Evolutionary conservation across 2,113 vertebrate species (phyloP).

Genomic region (Gnathonemus longibarbis): DNA sequence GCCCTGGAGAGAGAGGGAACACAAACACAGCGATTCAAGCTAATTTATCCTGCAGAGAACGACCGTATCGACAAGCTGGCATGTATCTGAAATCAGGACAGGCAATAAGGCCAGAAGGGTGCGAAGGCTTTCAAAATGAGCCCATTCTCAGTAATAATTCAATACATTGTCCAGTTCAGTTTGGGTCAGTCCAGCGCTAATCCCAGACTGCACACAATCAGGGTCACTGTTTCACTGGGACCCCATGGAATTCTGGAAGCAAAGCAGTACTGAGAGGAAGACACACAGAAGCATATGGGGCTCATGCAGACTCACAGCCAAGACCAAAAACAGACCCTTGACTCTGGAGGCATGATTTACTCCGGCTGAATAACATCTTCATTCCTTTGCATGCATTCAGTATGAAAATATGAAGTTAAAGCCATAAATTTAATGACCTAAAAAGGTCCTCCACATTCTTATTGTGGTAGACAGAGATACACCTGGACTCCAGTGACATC

Average conservation of each 20-base stretch:
- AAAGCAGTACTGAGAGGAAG: neutral
- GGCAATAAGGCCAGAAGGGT: neutral
- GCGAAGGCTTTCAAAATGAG: neutral
- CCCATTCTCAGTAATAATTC: neutral
- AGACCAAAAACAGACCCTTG: neutral
- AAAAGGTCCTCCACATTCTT: neutral
- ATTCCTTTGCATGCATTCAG: neutral
- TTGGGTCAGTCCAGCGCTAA: neutral
- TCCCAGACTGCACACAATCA: neutral
- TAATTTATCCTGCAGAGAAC: neutral
- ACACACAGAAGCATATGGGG: neutral
- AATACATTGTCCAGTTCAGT: neutral
- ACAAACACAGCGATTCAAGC: neutral
- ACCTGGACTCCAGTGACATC: neutral
- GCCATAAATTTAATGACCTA: neutral
- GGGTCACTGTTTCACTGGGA: neutral
- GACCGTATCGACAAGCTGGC: neutral
- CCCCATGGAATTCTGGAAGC: neutral
- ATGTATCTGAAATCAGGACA: neutral
- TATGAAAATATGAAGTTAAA: neutral
- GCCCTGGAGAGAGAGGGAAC: constrained; percentile 52
- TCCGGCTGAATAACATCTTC: neutral
- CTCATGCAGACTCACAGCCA: neutral
- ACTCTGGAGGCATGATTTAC: neutral
- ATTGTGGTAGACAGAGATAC: neutral